Evolutionary conservation across 2,797 vertebrate genomes (phyloP).

Genomic region (Salarias fasciatus): DNA sequence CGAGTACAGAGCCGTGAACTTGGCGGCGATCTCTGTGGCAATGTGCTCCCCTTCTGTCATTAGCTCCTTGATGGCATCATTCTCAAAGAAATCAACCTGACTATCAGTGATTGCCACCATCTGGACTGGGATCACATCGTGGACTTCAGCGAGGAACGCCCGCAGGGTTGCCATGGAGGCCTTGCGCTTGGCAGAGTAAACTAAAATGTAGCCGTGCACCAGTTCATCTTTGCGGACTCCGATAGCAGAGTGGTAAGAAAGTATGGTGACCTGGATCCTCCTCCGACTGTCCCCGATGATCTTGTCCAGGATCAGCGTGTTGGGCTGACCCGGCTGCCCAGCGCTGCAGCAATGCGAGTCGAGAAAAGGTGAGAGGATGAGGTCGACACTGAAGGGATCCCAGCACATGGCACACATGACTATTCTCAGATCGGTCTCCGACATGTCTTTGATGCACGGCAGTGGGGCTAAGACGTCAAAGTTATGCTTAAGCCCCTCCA

Average conservation of each 20-base stretch:
- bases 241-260: constrained; percentile 98
- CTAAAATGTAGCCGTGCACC: constrained; percentile 98
- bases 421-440: constrained; percentile 95
- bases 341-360: constrained; percentile 97
- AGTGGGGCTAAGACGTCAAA: constrained; percentile 92
- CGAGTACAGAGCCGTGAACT: constrained; percentile 97
- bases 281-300: constrained; percentile 95
- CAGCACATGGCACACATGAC: constrained; percentile 99
- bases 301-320: constrained; percentile 96
- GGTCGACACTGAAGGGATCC: constrained; percentile 97
- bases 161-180: constrained; percentile 99
- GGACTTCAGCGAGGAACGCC: constrained; percentile 96
- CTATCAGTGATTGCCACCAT: constrained; percentile 98
- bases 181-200: constrained; percentile 97
- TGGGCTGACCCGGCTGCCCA: constrained; percentile 95
- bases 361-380: constrained; percentile 98
- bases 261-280: constrained; percentile 95
- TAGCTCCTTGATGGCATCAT: constrained; percentile 96
- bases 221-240: constrained; percentile 97
- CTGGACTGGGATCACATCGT: constrained; percentile 98
- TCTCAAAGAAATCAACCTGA: constrained; percentile 99
- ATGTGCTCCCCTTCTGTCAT: constrained; percentile 99
- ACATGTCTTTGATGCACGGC: constrained; percentile 95
- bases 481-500: constrained; percentile 95
- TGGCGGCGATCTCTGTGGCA: constrained; percentile 96